phyloP scores from a whole-genome alignment of 2,888 invertebrate species.

The Sylvicola fuscatus region DNA sequence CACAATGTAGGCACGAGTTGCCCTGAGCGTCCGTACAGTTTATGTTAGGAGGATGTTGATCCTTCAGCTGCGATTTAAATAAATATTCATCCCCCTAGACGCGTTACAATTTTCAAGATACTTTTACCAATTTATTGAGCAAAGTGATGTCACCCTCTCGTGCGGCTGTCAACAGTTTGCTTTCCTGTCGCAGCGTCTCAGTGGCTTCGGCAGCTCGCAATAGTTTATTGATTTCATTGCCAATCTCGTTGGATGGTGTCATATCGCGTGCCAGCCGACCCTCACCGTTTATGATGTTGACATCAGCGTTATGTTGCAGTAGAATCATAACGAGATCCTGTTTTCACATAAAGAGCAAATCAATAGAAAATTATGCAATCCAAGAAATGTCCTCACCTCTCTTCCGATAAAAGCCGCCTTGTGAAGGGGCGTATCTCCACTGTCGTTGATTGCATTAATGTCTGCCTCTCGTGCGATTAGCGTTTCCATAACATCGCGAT shows the following conservation, averaged over 20 bases:
- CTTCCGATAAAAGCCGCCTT: conserved; percentile 47
- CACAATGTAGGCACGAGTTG: conserved; percentile 43
- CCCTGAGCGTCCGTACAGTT: conserved; percentile 42
- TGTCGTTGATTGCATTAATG: conserved; percentile 38
- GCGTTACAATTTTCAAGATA: too few relatives aligned
- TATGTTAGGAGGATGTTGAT: conserved; percentile 34
- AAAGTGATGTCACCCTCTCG: conserved; percentile 34
- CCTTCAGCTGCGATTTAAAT: conserved; percentile 28
- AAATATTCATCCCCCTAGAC: not conserved
- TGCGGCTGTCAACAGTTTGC: conserved; percentile 34
- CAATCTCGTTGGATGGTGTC: conserved; percentile 31
- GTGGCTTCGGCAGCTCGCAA: conserved; percentile 37
- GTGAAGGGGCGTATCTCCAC: conserved; percentile 43
- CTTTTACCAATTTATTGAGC: conserved; percentile 33
- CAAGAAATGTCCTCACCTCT: conserved; percentile 26
- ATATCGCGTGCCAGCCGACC: conserved; percentile 36
- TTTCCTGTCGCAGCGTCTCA: conserved; percentile 32
- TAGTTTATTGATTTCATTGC: conserved; percentile 27
- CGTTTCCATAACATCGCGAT: conserved; percentile 33
- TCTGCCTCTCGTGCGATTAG: conserved; percentile 34
- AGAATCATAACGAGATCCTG: conserved; percentile 41
- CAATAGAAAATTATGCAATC: not conserved
- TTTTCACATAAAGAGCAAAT: conserved; percentile 4
- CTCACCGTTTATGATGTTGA: conserved; percentile 41
- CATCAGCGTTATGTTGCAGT: conserved; percentile 37